These are phyloP conservation scores for Herpailurus yagouaroundi DNA, from an alignment of 2,113 vertebrate genomes.

Conservation along the genomic window DNA sequence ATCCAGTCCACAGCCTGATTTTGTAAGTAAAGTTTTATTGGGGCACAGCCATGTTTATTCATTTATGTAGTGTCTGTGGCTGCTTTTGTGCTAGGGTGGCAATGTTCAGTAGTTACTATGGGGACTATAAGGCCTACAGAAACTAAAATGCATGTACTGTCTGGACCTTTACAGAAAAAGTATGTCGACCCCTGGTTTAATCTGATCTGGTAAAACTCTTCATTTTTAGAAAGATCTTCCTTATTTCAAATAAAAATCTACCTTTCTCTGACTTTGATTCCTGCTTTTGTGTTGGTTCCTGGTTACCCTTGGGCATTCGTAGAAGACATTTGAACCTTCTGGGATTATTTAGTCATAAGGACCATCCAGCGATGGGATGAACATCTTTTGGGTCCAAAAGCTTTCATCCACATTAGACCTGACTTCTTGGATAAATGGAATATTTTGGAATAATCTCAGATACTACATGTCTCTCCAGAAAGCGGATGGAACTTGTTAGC, in stretches of 20 bases:
- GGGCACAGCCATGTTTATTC: neutral
- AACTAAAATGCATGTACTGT: neutral
- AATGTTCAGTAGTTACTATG: neutral
- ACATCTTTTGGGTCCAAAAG: neutral
- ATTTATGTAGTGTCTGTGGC: neutral
- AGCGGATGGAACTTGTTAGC: neutral
- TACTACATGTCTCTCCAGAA: neutral
- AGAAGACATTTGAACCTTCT: neutral
- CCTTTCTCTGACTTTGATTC: neutral
- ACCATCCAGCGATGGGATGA: neutral
- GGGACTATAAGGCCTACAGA: neutral
- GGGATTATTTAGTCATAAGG: conserved; percentile 12
- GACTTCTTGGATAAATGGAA: conserved; percentile 7
- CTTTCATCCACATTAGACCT: neutral
- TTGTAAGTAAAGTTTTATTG: conserved; percentile 29
- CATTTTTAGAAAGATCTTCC: neutral
- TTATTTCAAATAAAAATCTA: neutral
- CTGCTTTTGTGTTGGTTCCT: neutral
- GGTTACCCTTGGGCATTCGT: neutral
- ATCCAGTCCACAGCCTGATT: neutral
- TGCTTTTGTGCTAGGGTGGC: neutral
- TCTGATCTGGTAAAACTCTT: neutral
- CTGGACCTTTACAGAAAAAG: neutral
- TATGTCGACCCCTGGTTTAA: neutral
- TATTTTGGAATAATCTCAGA: conserved; percentile 4